phyloP scores from a whole-genome alignment of 2,113 vertebrate genomes.

The Urocolius indicus region DNA sequence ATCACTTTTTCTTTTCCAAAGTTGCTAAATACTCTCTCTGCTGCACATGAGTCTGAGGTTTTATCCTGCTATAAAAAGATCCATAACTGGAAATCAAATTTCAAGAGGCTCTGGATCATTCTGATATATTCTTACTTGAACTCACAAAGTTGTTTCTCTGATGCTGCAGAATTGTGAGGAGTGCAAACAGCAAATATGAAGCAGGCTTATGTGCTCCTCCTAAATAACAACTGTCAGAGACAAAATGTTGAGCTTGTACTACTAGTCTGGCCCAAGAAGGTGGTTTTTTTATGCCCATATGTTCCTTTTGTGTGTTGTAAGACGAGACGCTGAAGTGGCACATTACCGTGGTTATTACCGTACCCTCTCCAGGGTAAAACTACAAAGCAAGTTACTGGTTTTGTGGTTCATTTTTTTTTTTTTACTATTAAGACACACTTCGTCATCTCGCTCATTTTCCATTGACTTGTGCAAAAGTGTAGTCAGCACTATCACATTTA shows the following conservation, averaged over 20 bases:
- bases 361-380: neutral
- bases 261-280: neutral
- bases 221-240: neutral
- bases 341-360: neutral
- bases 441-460: slow-evolving; percentile 31
- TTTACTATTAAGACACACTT: neutral
- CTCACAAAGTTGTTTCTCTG: neutral
- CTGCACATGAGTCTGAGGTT: neutral
- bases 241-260: neutral
- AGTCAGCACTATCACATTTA: slow-evolving; percentile 3
- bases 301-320: neutral
- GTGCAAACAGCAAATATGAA: neutral
- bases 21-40: neutral
- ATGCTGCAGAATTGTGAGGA: neutral
- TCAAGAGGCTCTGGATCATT: neutral
- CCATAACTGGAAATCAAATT: neutral
- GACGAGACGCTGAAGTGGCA: neutral
- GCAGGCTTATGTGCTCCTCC: neutral
- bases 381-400: neutral
- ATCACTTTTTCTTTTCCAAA: neutral
- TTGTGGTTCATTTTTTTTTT: slow-evolving; percentile 4
- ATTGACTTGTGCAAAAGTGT: neutral
- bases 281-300: neutral
- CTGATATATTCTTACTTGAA: slow-evolving; percentile 48
- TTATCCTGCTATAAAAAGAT: neutral